These are phyloP conservation scores for Drosophila planitibia DNA, from an alignment of 2,888 invertebrate species.

Conservation along the genomic window DNA sequence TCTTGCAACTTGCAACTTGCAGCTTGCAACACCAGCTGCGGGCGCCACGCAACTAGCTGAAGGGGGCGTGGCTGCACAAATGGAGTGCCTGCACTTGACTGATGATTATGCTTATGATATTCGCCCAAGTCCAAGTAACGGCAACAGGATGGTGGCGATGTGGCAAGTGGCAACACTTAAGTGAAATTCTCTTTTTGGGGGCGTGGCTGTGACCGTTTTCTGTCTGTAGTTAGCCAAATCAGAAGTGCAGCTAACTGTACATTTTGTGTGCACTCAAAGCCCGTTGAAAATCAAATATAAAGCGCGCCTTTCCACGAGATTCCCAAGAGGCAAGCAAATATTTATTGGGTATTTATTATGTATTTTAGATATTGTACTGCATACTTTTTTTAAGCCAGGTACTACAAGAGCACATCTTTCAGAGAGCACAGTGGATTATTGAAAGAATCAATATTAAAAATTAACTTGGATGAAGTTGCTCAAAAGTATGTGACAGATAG, in stretches of 20 bases:
- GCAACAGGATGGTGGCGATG: not conserved
- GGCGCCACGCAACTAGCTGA: conserved; percentile 8
- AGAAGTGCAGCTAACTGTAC: conserved; percentile 30
- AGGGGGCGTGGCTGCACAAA: conserved; percentile 39
- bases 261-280: not conserved
- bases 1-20: conserved; percentile 21
- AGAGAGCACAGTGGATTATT: not conserved
- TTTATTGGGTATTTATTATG: not conserved
- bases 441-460: not conserved
- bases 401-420: not conserved
- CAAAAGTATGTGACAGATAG: not conserved
- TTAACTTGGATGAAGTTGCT: not conserved
- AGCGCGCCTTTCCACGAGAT: conserved; percentile 17
- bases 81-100: conserved; percentile 42
- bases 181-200: conserved; percentile 38
- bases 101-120: conserved; percentile 50
- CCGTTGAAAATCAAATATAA: conserved; percentile 5
- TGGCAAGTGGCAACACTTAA: conserved; percentile 26
- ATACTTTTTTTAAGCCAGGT: not conserved
- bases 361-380: not conserved
- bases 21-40: conserved; percentile 25
- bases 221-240: conserved; percentile 11
- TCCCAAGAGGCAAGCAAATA: conserved; percentile 9
- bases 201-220: conserved; percentile 29
- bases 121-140: conserved; percentile 8